Evolutionary conservation across 2,113 vertebrate genomes (phyloP).

Genomic region (Mormyrus iriodes): DNA sequence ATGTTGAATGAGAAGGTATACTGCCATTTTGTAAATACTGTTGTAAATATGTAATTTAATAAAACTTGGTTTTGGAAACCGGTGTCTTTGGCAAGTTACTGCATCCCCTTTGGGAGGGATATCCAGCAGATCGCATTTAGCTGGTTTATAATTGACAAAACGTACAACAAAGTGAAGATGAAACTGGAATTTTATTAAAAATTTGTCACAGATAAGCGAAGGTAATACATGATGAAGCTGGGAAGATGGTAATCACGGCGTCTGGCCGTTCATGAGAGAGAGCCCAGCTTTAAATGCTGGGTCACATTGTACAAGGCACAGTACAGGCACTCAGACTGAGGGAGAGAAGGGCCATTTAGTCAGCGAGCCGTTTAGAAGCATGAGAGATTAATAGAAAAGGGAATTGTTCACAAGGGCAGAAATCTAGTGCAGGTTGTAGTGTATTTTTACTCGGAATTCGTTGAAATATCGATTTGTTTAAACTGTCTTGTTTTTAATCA

Average conservation of each 20-base stretch:
- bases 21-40: slow-evolving; percentile 58
- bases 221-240: not conserved
- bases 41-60: slow-evolving; percentile 33
- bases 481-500: not conserved
- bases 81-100: slow-evolving; percentile 26
- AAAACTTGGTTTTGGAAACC: slow-evolving; percentile 42
- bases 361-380: not conserved
- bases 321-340: not conserved
- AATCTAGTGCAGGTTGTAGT: not conserved
- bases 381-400: not conserved
- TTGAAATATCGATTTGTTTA: not conserved
- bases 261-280: too few species aligned
- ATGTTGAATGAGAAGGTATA: slow-evolving; percentile 39
- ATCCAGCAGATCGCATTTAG: not conserved
- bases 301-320: not conserved
- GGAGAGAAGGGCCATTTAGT: not conserved
- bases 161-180: not conserved
- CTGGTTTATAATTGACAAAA: not conserved
- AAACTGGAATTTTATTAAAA: not conserved
- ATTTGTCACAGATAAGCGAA: not conserved
- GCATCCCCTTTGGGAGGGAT: not conserved
- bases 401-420: not conserved
- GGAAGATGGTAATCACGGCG: not conserved
- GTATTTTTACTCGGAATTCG: not conserved
- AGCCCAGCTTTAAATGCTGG: not conserved